Percentiles rank a stretch among this genome's conserved stretches.
These are phyloP conservation scores for Sebastes umbrosus DNA, from an alignment of 2,797 vertebrate genomes.

Conservation along the genomic window DNA sequence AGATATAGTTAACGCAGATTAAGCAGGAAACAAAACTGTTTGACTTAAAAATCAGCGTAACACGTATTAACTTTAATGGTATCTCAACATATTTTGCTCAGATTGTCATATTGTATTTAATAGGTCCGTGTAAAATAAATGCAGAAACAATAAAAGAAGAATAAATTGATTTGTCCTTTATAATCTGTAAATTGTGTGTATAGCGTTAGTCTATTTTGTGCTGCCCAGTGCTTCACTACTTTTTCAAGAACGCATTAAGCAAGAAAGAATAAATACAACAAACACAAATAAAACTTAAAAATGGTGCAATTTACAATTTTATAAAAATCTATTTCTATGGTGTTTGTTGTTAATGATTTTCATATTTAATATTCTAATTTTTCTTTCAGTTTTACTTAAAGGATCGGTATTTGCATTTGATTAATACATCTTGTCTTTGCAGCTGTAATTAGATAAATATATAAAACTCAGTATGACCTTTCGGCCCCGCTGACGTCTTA, in stretches of 20 bases:
- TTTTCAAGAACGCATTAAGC: background rate
- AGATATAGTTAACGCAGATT: background rate
- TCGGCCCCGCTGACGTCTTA: background rate
- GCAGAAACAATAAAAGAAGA: background rate
- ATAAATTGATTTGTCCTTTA: background rate
- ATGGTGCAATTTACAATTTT: background rate
- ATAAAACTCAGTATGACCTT: background rate
- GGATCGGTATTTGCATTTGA: background rate
- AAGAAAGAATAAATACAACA: background rate
- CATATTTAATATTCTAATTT: background rate
- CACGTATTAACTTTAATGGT: background rate
- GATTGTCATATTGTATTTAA: background rate
- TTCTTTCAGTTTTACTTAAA: background rate
- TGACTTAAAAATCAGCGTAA: background rate
- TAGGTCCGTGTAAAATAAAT: background rate
- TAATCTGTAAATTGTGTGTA: background rate
- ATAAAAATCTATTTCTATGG: background rate
- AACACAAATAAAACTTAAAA: background rate
- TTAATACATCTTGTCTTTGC: background rate
- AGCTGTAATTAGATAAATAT: background rate
- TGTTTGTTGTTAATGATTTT: background rate
- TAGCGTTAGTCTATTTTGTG: background rate
- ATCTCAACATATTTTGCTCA: background rate
- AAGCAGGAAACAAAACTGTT: background rate
- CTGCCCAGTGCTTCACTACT: background rate